Percentiles rank a stretch among this genome's conserved stretches.
phyloP scores from a whole-genome alignment of 2,888 invertebrate genomes.

The Sphinx pinastri region DNA sequence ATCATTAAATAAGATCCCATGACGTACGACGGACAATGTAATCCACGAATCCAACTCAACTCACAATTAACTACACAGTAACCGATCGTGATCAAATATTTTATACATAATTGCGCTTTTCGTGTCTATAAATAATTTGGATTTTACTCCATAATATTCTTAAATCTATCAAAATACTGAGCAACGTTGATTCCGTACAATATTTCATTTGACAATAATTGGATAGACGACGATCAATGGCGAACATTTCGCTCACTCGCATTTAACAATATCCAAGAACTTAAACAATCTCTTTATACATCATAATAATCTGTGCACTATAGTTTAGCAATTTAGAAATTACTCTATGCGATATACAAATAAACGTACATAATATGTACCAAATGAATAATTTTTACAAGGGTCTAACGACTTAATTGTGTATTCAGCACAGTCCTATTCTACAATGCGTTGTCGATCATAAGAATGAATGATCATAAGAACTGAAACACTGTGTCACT shows the following conservation, averaged over 20 bases:
- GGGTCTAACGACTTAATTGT: constrained; percentile 53
- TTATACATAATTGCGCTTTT: constrained; percentile 64
- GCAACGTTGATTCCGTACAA: constrained; percentile 76
- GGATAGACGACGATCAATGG: constrained; percentile 59
- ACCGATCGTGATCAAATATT: constrained; percentile 57
- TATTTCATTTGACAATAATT: constrained; percentile 55
- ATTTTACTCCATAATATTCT: constrained; percentile 70
- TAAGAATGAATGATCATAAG: constrained; percentile 41
- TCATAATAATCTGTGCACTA: constrained; percentile 67
- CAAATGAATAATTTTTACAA: constrained; percentile 62
- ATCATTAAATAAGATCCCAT: constrained; percentile 44
- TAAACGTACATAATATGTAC: constrained; percentile 55
- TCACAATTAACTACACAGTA: constrained; percentile 62
- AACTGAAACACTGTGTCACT: constrained; percentile 74
- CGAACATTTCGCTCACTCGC: constrained; percentile 54
- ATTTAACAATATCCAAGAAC: constrained; percentile 60
- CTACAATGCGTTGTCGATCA: constrained; percentile 49
- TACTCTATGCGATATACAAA: constrained; percentile 68
- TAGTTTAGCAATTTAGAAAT: constrained; percentile 61
- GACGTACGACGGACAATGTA: constrained; percentile 41
- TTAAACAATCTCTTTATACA: constrained; percentile 63
- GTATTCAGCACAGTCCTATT: constrained; percentile 54
- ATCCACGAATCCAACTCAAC: constrained; percentile 43
- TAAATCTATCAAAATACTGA: constrained; percentile 82
- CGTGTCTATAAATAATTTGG: constrained; percentile 72